These are phyloP conservation scores for Rattus rattus DNA, from an alignment of 2,113 vertebrate species.

Conservation along the genomic window DNA sequence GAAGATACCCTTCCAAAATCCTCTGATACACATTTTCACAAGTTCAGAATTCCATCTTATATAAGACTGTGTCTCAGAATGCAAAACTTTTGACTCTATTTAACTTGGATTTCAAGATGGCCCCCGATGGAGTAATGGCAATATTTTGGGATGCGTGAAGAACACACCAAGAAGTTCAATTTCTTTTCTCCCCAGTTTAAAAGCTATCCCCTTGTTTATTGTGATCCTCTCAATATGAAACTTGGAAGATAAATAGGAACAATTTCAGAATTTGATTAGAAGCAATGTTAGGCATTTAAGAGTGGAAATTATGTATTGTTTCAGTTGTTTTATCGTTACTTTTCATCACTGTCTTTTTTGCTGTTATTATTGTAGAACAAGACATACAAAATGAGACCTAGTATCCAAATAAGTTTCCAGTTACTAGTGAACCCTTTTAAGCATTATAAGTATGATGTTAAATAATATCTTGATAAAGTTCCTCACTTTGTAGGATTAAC, in stretches of 20 bases:
- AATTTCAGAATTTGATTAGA: neutral
- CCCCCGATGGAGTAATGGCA: accelerated
- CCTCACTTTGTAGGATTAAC: neutral
- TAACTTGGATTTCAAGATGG: neutral
- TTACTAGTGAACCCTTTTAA: neutral
- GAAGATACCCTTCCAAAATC: neutral
- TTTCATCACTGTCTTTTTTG: neutral
- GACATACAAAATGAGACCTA: neutral
- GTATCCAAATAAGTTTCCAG: neutral
- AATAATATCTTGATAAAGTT: neutral
- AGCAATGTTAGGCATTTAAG: neutral
- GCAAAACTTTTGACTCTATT: neutral
- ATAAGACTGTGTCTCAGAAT: neutral
- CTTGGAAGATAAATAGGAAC: neutral
- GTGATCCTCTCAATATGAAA: neutral
- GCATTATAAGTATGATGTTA: neutral
- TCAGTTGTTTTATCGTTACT: neutral
- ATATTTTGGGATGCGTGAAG: accelerated
- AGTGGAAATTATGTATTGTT: neutral
- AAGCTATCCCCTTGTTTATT: neutral
- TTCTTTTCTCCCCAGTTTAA: neutral
- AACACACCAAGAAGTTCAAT: too few relatives aligned
- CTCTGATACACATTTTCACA: neutral
- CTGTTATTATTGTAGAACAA: neutral
- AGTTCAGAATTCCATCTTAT: neutral